Percentiles rank a stretch among this genome's conserved stretches.
Evolutionary conservation across 2,888 invertebrate genomes (phyloP).

Genomic region (Drosophila anomalata): DNA sequence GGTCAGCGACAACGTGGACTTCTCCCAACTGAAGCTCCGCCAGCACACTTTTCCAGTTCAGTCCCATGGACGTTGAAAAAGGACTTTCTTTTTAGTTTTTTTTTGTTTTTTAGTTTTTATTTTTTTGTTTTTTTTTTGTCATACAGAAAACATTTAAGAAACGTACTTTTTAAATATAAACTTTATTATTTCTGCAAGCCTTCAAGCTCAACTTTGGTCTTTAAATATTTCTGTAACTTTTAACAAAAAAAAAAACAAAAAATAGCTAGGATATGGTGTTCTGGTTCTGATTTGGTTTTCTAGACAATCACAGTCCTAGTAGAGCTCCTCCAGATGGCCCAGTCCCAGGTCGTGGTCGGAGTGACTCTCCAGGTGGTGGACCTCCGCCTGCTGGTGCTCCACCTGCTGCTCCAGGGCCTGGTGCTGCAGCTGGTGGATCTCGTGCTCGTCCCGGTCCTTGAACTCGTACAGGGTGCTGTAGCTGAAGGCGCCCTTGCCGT

Average conservation of each 20-base stretch:
- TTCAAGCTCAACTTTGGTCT: background rate
- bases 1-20: slow-evolving; percentile 59
- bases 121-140: background rate
- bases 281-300: slow-evolving; percentile 7
- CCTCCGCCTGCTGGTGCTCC: slow-evolving; percentile 58
- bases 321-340: slow-evolving; percentile 36
- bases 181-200: background rate
- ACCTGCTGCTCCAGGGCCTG: slow-evolving; percentile 60
- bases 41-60: slow-evolving; percentile 10
- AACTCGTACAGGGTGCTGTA: slow-evolving; percentile 81
- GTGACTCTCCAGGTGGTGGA: slow-evolving; percentile 43
- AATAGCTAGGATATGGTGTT: slow-evolving; percentile 17
- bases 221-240: slow-evolving; percentile 24
- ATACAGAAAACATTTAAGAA: background rate
- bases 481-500: slow-evolving; percentile 82
- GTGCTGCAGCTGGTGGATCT: slow-evolving; percentile 59
- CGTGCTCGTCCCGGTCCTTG: slow-evolving; percentile 72
- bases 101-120: background rate
- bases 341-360: slow-evolving; percentile 42
- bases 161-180: background rate
- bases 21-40: slow-evolving; percentile 39
- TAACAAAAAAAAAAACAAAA: slow-evolving; percentile 23
- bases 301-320: slow-evolving; percentile 40
- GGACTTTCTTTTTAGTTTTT: background rate
- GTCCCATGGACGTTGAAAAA: slow-evolving; percentile 46